Evolutionary conservation across 2,888 invertebrate genomes (phyloP), one percentile per base, ranked within the genome.

Genomic region (Leucania comma): DNA sequence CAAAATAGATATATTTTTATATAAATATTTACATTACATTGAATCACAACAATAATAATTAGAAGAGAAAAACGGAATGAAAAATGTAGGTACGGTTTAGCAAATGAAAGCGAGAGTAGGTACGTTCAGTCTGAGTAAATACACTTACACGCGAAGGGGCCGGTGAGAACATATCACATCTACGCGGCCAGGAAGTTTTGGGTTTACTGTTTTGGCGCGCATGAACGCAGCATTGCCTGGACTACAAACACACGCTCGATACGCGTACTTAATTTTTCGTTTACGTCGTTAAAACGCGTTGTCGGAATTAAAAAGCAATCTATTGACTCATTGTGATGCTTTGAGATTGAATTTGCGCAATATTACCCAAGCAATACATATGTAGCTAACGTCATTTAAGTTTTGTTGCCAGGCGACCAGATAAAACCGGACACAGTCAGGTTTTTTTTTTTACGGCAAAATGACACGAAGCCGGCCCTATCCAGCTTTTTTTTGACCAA

Each of bases 21-120:
- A 84, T 86, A 85, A 86, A 87, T 93, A 93, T 93, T 93, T 93
- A 93, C 93, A 93, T 87, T 86, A 93, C 93, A 93, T 87, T 85
- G 89, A 88, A 90, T 92, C 90, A 93, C 90, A 91, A 89, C 82
- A 83, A 74, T 78, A 81, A 74, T 78, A 81, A 72, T 78, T 82
- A 90, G 82, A 90, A 86, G 86, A 87, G 63, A 65, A 75, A 68
- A 74, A 88, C 89, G 92, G 93, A 93, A 94, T 93, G 91, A 89
- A 91, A 89, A 78, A 72, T 84, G 87, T 72, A 85, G 83, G 72
- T 84, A 17, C 6, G 42, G 17, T 48, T 82, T 74, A 77, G 81
- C 73, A 81, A 79, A 83, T 80, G 81, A 82, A 77, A 72, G 68
- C 50, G 73, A 78, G 42, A 17, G 46, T 5, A 61, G 64, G 53